Evolutionary conservation across 2,113 vertebrate species (phyloP), one percentile per base, ranked within the genome.

Genomic region (Proteles cristata): DNA sequence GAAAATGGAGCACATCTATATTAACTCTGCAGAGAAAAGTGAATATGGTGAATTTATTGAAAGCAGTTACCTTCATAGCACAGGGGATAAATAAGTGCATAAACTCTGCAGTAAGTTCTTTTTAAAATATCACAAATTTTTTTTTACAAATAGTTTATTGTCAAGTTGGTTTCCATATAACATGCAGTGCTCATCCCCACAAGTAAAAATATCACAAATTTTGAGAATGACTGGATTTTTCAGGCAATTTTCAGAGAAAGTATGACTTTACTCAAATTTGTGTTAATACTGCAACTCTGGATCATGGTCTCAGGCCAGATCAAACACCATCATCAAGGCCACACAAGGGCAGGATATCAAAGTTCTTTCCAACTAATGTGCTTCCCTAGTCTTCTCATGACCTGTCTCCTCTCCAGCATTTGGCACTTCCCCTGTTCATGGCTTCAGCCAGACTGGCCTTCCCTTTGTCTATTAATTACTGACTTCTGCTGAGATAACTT

Each of bases 181-280:
- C 39, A 39, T 4, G 3, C 39, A 39, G 39, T 39, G 39, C 39
- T 39, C 39, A 39, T 39, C 39, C 39, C 39, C 39, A 39, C 39
- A 39, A 39, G 39, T 71, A 0, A 63, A 91, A 96, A 74, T 21
- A 76, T 76, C 73, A 55, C 43, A 90, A 76, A 85, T 82, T 61
- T 81, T 93, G 43, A 90, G 23, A 93, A n/a, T 80, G 39, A 73
- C 50, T 80, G n/a, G 63, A 68, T 55, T 68, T 93, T 95, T 53
- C 87, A 68, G 28, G 28, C n/a, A 77, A 66, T 71, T 95, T 73
- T 63, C 58, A 84, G 45, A 88, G 35, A 68, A 91, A 77, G 19
- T 35, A n/a, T 76, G 43, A 82, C 50, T 93, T 76, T 55, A 61
- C 8, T 11, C 48, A 81, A 77, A 65, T 35, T 31, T 90, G 21